These are phyloP conservation scores for Mus pahari DNA, from an alignment of 2,113 vertebrate species.

Conservation along the genomic window DNA sequence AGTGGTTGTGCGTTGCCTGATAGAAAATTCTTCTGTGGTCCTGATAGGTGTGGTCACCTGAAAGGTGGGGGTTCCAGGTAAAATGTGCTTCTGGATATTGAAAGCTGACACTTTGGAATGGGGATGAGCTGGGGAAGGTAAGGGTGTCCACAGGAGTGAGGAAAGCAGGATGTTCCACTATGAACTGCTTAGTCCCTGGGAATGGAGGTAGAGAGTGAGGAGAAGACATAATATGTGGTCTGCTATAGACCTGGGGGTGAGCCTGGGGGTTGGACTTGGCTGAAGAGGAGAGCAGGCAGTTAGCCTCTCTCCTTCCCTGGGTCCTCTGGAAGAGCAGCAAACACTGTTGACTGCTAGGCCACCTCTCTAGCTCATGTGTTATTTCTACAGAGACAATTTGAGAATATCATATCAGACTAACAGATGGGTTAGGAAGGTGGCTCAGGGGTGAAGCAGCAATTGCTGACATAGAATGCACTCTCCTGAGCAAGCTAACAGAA, in stretches of 20 bases:
- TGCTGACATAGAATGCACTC: background rate
- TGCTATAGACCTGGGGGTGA: too few species aligned
- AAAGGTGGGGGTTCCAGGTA: background rate
- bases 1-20: background rate
- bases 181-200: background rate
- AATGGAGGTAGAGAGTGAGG: too few species aligned
- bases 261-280: too few species aligned
- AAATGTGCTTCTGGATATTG: background rate
- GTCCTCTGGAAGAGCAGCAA: background rate
- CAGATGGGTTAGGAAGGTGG: background rate
- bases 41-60: background rate
- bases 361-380: background rate
- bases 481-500: background rate
- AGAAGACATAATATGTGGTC: too few species aligned
- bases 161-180: background rate
- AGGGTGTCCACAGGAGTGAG: background rate
- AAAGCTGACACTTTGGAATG: background rate
- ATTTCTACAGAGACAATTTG: conserved; percentile 35
- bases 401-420: conserved; percentile 35
- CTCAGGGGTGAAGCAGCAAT: too few species aligned
- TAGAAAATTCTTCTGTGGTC: background rate
- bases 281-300: too few species aligned
- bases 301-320: too few species aligned
- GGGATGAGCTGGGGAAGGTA: background rate
- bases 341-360: background rate